Evolutionary conservation across 2,113 vertebrate genomes (phyloP).

Genomic region (Phaethornis superciliosus): DNA sequence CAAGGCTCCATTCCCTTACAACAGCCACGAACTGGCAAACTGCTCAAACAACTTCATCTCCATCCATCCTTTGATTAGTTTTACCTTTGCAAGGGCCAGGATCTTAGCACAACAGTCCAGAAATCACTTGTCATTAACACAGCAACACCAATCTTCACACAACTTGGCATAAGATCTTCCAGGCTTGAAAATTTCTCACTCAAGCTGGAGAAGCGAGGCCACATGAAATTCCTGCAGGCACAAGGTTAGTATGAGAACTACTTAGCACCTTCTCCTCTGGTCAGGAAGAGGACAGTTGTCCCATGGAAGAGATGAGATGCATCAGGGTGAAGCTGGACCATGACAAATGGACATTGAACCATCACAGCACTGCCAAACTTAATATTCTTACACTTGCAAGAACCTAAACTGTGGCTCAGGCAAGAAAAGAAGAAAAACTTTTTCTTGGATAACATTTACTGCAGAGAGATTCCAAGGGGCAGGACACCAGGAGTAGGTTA

Average conservation of each 20-base stretch:
- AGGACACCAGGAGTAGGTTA: background rate
- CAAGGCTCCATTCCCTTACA: background rate
- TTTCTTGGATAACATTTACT: background rate
- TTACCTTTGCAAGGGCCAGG: background rate
- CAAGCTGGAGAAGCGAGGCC: background rate
- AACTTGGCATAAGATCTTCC: background rate
- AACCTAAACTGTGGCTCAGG: background rate
- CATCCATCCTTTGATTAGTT: background rate
- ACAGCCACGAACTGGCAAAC: background rate
- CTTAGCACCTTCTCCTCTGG: background rate
- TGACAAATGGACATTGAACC: background rate
- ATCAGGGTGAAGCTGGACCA: background rate
- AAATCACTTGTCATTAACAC: background rate
- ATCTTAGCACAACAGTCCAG: background rate
- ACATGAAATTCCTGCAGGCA: background rate
- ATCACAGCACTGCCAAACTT: background rate
- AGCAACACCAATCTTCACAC: background rate
- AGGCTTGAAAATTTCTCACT: background rate
- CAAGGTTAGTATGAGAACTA: background rate
- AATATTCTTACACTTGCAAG: background rate
- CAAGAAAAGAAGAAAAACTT: background rate
- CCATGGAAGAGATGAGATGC: background rate
- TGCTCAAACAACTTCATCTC: background rate
- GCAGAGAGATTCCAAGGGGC: background rate
- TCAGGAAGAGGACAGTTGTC: background rate